Conservation (phyloP, 1,140 invertebrate species). For the Bilobella aurantiaca region DNA sequence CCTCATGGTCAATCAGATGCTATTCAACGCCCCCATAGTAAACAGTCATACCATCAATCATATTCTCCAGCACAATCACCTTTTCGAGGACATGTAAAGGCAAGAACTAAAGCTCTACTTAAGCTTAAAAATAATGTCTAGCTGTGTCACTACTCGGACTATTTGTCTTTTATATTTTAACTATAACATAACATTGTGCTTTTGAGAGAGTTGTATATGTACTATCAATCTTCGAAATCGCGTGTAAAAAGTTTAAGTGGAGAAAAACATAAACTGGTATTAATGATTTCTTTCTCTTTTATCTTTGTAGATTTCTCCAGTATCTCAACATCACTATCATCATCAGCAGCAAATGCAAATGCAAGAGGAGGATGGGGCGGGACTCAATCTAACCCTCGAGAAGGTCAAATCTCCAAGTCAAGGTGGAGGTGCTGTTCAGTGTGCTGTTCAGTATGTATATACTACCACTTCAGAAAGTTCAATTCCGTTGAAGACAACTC, state of each 20-base stretch:
- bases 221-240: no score
- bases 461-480: not conserved
- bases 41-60: not conserved
- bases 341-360: constrained; percentile 2
- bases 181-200: no score
- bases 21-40: not conserved
- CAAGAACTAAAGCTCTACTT: no score
- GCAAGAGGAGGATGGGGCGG: constrained; percentile 24
- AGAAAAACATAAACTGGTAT: no score
- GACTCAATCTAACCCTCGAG: constrained; percentile 30
- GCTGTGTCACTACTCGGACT: no score
- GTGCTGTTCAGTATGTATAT: not conserved
- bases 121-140: no score
- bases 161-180: no score
- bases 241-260: no score
- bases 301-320: not conserved
- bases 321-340: not conserved
- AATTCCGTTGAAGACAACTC: constrained; percentile 20
- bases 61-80: not conserved
- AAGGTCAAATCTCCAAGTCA: constrained; percentile 23
- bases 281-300: not conserved
- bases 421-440: no score
- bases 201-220: no score
- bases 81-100: not conserved
- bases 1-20: not conserved